Conservation (phyloP, 2,113 vertebrate genomes). For the Columbina picui region DNA sequence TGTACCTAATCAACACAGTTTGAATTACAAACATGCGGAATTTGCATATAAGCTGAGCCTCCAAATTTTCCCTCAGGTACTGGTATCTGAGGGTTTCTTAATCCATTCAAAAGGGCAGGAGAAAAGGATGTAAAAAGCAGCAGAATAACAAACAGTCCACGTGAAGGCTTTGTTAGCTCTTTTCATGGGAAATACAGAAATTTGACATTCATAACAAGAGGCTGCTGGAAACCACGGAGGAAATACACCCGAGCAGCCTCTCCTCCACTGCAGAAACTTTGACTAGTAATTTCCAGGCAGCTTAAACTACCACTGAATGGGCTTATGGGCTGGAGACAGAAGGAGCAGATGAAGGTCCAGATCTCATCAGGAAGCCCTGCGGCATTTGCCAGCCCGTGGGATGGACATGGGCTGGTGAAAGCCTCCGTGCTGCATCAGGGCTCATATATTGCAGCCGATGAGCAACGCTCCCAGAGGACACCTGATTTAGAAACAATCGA, state of each 20-base stretch:
- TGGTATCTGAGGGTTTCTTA: neutral
- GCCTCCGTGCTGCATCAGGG: neutral
- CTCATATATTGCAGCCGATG: accelerated
- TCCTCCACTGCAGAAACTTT: neutral
- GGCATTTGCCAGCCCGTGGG: neutral
- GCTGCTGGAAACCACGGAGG: constrained; percentile 11
- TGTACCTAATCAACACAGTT: constrained; percentile 65
- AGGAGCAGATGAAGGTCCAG: neutral
- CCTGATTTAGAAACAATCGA: neutral
- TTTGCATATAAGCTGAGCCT: neutral
- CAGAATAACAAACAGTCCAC: neutral
- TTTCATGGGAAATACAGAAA: neutral
- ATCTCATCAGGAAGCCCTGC: neutral
- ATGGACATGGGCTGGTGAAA: neutral
- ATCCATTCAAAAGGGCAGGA: neutral
- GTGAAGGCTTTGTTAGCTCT: neutral
- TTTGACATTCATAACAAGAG: constrained; percentile 16
- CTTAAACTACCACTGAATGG: neutral
- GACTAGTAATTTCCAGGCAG: neutral
- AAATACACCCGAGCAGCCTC: neutral
- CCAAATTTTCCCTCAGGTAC: constrained; percentile 39
- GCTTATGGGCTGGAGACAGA: neutral
- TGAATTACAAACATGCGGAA: constrained; percentile 37
- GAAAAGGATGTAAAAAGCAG: neutral
- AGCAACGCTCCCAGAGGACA: neutral